A percentile compares a stretch with the other conserved stretches of the same genome.
Evolutionary conservation across 2,888 invertebrate genomes (phyloP).

Genomic region (Nomada fabriciana): DNA sequence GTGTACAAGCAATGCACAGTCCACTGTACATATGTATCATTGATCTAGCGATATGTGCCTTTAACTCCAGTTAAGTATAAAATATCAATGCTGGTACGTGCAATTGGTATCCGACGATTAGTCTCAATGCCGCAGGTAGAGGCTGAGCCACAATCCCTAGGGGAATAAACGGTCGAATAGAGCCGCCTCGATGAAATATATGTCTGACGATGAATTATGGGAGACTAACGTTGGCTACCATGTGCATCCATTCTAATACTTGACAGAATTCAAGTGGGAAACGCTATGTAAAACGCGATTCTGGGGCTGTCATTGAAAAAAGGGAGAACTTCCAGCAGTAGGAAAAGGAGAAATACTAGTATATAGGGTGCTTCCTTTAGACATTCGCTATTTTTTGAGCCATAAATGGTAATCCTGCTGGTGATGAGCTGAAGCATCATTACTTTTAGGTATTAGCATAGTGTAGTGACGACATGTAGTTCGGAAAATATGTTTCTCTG

Average conservation of each 20-base stretch:
- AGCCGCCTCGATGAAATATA: conserved; percentile 51
- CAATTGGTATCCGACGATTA: conserved; percentile 48
- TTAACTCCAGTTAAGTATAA: conserved; percentile 7
- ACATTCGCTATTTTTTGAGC: no score
- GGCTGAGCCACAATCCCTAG: conserved; percentile 42
- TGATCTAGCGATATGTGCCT: not conserved
- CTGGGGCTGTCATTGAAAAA: not conserved
- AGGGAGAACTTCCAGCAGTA: no score
- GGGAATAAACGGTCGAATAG: conserved; percentile 56
- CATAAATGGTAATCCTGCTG: no score
- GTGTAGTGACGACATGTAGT: no score
- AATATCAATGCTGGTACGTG: not conserved
- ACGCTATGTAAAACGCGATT: not conserved
- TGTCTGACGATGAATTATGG: conserved; percentile 60
- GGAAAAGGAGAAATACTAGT: conserved; percentile 3
- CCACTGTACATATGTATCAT: not conserved
- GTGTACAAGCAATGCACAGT: not conserved
- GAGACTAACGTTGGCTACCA: conserved; percentile 37
- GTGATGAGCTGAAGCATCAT: no score
- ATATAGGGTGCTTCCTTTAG: not conserved
- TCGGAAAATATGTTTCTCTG: no score
- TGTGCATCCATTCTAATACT: conserved; percentile 43
- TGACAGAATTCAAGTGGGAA: conserved; percentile 10
- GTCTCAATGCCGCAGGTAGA: conserved; percentile 42
- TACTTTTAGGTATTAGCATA: no score